Base-by-base conservation (phyloP, 1,140 invertebrate species). In the Drosophila kikkawai region DNA sequence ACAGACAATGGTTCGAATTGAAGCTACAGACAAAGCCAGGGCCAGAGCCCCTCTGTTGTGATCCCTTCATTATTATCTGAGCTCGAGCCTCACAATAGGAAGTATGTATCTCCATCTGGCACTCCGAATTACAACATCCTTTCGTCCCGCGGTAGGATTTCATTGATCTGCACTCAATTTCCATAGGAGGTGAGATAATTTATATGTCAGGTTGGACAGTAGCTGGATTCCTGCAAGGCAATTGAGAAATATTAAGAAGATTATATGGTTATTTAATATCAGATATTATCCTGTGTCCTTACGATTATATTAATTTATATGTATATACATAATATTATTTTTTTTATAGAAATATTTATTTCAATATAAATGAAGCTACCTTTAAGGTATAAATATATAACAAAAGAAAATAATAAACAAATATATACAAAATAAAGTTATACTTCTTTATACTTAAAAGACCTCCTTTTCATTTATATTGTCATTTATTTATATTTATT, bases 1-100 rank as follows among this genome's bases (percentile, higher is more conserved):
- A 1, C 29, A 56, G 67, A 70, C 67, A 70, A 70, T 68, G 26
- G 67, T 55, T 53, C 12, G 19, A 22, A 48, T 19, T 41, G 17
- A 4, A 22, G 15, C 17, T 41, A 48, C 3, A 19, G 17, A 17
- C 3, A 19, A n/a, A 17, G 17, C 17, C 15, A 13, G 63, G 7
- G 41, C 42, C 53, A 7, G 19, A 13, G 19, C 13, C 13, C 47
- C 26, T 19, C 7, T 6, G 34, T 22, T 39, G 37, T 36, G 19
- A 19, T 29, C 19, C 29, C 64, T n/a, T 11, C 34, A 13, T 56
- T 64, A 36, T 63, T 63, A 63, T 65, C 59, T 61, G n/a, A 36
- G 26, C 36, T 22, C 12, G 17, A 17, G 37, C 57, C 9, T 22
- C n/a, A 56, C 67, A 70, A 56, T 47, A 34, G 63, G 67, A 8